phyloP scores from a whole-genome alignment of 92 coral and sea anemone species.

The Metridium senile region DNA sequence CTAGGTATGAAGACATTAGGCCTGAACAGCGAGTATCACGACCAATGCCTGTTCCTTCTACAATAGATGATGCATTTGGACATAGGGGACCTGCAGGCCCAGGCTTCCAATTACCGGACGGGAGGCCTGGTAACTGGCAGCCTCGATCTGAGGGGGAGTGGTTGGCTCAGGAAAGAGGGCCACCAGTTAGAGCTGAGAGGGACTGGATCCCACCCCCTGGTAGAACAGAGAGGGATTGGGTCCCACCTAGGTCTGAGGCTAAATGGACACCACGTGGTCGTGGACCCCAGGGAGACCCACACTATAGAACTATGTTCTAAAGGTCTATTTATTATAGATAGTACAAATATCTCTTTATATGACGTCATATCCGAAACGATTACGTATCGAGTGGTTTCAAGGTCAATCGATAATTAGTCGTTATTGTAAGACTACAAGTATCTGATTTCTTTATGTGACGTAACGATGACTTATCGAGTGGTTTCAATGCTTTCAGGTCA shows the following conservation, averaged over 20 bases:
- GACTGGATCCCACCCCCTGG: slow-evolving; percentile 97
- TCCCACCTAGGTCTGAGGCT: slow-evolving; percentile 77
- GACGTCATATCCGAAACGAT: no score
- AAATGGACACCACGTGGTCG: slow-evolving; percentile 81
- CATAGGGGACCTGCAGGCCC: slow-evolving; percentile 78
- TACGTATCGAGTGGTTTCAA: background rate
- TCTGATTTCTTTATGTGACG: no score
- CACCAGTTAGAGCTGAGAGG: slow-evolving; percentile 83
- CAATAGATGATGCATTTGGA: slow-evolving; percentile 80
- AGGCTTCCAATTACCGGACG: slow-evolving; percentile 79
- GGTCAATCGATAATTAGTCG: background rate
- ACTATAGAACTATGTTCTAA: slow-evolving; percentile 74
- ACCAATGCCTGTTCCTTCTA: slow-evolving; percentile 75
- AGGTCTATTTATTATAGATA: background rate
- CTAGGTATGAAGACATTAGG: slow-evolving; percentile 77
- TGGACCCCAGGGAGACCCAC: slow-evolving; percentile 84
- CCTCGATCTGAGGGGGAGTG: slow-evolving; percentile 89
- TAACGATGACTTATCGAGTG: background rate
- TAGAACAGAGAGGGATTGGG: slow-evolving; percentile 91
- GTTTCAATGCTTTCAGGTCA: background rate
- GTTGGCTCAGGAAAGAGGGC: slow-evolving; percentile 89
- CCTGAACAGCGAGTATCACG: slow-evolving; percentile 64
- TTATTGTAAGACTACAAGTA: background rate
- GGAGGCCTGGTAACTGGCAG: slow-evolving; percentile 76
- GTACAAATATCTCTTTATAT: no score